Evolutionary conservation across 2,113 vertebrate species (phyloP).

Genomic region (Dipodomys stephensi): DNA sequence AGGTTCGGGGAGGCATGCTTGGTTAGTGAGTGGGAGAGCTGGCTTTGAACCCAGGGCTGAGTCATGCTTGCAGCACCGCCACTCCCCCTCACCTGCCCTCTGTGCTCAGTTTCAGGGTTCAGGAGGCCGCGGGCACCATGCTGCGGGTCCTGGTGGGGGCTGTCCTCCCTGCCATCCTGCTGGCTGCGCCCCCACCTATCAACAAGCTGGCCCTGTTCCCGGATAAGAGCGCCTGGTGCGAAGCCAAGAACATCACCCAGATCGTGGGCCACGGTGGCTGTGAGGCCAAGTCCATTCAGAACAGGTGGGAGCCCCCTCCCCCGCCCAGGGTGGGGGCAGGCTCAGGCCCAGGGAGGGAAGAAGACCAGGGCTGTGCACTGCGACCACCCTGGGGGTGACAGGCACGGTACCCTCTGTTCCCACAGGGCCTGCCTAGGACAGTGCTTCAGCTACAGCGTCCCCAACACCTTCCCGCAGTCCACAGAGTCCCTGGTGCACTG

Average conservation of each 20-base stretch:
- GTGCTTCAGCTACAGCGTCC: slow-evolving; percentile 99
- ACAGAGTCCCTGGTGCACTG: slow-evolving; percentile 99
- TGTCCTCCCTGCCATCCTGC: slow-evolving; percentile 89
- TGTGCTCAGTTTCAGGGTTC: slow-evolving; percentile 80
- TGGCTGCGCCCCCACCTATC: slow-evolving; percentile 94
- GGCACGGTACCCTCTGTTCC: background rate
- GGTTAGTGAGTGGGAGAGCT: background rate
- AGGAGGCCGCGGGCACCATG: slow-evolving; percentile 85
- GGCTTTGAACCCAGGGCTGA: background rate
- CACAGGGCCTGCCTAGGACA: slow-evolving; percentile 97
- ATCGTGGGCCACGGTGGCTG: slow-evolving; percentile 99
- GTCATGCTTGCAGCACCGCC: rapidly evolving
- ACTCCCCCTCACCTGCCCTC: background rate
- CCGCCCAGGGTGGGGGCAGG: rapidly evolving
- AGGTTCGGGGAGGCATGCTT: background rate
- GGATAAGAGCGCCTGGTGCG: slow-evolving; percentile 99
- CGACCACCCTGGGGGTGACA: rapidly evolving
- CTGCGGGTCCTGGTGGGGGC: slow-evolving; percentile 82
- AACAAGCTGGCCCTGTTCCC: slow-evolving; percentile 98
- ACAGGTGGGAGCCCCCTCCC: slow-evolving; percentile 89
- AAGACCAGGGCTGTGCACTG: rapidly evolving
- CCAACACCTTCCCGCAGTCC: slow-evolving; percentile 99
- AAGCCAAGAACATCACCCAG: slow-evolving; percentile 99
- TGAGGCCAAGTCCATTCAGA: slow-evolving; percentile 97
- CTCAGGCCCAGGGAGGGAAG: background rate